Conservation (phyloP, 1,140 invertebrate genomes). For the Catajapyx aquilonaris region DNA sequence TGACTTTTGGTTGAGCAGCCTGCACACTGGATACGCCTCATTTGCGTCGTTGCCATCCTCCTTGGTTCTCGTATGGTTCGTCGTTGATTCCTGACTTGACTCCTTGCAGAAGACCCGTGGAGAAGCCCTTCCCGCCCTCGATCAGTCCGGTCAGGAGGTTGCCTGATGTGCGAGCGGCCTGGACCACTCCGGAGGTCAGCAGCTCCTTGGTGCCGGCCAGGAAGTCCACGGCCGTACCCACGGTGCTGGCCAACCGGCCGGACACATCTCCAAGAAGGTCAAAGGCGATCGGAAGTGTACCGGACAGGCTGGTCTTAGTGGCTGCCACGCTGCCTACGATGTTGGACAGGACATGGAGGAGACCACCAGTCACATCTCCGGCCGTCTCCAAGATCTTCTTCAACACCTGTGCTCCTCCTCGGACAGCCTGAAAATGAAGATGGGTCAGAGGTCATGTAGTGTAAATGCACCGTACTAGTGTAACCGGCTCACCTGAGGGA, state of each 20-base stretch:
- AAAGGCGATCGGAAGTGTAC: conserved; percentile 14
- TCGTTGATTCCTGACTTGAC: conserved; percentile 14
- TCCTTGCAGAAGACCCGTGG: conserved; percentile 13
- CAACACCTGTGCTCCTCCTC: conserved; percentile 12
- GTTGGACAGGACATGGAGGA: conserved; percentile 14
- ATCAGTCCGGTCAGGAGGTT: conserved; percentile 14
- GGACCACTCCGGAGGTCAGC: conserved; percentile 11
- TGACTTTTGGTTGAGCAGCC: background rate
- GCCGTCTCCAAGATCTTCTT: conserved; percentile 14
- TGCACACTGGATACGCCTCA: background rate
- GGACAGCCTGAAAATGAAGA: conserved; percentile 8
- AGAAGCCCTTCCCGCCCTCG: conserved; percentile 14
- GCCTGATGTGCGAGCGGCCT: conserved; percentile 13
- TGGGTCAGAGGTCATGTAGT: background rate
- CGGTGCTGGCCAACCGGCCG: conserved; percentile 12
- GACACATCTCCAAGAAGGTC: conserved; percentile 14
- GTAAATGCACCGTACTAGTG: no score
- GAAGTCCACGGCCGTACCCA: conserved; percentile 14
- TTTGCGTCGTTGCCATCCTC: conserved; percentile 10
- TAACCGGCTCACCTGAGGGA: conserved; percentile 14
- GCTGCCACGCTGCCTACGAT: conserved; percentile 13
- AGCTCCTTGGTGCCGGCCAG: conserved; percentile 14
- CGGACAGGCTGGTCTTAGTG: conserved; percentile 14
- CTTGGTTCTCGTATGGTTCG: conserved; percentile 10
- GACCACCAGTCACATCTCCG: conserved; percentile 14